A percentile compares a stretch with the other conserved stretches of the same genome.
phyloP scores from a whole-genome alignment of 2,888 invertebrate species.

The Scrobipalpa atriplicella region DNA sequence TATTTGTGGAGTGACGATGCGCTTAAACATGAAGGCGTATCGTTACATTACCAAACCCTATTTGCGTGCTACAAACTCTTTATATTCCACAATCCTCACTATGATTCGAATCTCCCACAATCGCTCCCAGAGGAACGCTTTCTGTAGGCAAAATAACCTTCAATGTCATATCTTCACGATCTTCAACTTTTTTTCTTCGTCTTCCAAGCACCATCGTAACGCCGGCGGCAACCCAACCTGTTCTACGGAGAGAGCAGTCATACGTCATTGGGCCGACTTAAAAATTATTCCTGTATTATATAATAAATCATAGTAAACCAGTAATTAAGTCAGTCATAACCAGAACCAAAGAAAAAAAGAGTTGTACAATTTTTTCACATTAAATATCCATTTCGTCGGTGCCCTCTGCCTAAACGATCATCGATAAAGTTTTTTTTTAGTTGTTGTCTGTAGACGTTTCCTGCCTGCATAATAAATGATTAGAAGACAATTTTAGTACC shows the following conservation, averaged over 20 bases:
- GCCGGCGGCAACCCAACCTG: constrained; percentile 75
- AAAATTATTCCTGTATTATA: constrained; percentile 78
- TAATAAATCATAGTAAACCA: constrained; percentile 81
- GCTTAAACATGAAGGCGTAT: too few relatives aligned
- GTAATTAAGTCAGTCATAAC: constrained; percentile 82
- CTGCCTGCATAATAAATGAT: constrained; percentile 47
- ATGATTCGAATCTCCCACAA: too few relatives aligned
- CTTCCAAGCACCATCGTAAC: constrained; percentile 48
- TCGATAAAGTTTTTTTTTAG: constrained; percentile 59
- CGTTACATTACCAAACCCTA: neutral
- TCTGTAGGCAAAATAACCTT: constrained; percentile 8
- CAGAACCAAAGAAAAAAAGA: constrained; percentile 74
- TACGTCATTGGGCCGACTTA: constrained; percentile 75
- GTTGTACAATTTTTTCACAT: constrained; percentile 78
- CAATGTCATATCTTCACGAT: neutral
- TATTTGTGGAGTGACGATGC: too few relatives aligned
- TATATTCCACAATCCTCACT: too few relatives aligned
- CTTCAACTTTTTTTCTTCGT: constrained; percentile 18
- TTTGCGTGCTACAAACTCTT: too few relatives aligned
- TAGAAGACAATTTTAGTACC: constrained; percentile 25
- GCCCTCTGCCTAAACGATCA: constrained; percentile 63
- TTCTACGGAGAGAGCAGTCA: constrained; percentile 66
- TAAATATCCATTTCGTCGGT: constrained; percentile 73
- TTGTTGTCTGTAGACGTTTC: constrained; percentile 43
- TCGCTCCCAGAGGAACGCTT: neutral